Conservation (phyloP, 2,113 vertebrate genomes). For the Ceyx cyanopectus region DNA sequence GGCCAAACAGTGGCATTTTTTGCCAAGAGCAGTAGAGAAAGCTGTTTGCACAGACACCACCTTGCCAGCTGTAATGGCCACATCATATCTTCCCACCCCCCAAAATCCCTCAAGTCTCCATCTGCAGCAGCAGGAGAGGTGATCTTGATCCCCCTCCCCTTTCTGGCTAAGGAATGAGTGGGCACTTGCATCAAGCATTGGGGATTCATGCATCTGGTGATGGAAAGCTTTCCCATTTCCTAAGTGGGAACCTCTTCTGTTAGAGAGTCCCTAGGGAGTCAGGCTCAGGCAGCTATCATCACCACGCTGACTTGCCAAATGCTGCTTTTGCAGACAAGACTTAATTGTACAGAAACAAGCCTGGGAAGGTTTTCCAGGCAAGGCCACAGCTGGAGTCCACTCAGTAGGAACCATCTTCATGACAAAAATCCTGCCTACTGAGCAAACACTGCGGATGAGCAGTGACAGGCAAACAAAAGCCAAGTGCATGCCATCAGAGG, state of each 20-base stretch:
- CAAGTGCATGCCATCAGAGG: not conserved
- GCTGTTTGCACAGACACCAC: not conserved
- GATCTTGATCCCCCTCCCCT: slow-evolving; percentile 1
- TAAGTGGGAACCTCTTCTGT: slow-evolving; percentile 19
- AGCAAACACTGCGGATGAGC: not conserved
- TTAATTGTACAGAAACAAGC: slow-evolving; percentile 13
- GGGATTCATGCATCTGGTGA: not conserved
- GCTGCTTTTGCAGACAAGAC: not conserved
- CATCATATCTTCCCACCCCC: not conserved
- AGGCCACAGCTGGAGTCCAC: slow-evolving; percentile 25
- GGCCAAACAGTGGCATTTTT: not conserved
- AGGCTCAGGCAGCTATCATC: not conserved
- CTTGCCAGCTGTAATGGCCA: not conserved
- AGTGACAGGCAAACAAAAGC: not conserved
- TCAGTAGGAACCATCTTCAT: not conserved
- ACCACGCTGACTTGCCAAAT: not conserved
- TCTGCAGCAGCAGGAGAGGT: not conserved
- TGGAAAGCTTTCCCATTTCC: not conserved
- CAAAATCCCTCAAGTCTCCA: not conserved
- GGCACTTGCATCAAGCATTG: not conserved
- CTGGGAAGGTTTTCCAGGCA: slow-evolving; percentile 24
- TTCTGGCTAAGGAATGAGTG: not conserved
- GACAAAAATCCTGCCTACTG: not conserved
- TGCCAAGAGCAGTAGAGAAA: not conserved
- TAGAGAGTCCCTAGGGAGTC: not conserved